Percentiles rank a stretch among this genome's conserved stretches.
Evolutionary conservation across 2,797 vertebrate species (phyloP).

Genomic region (Liasis olivaceus): DNA sequence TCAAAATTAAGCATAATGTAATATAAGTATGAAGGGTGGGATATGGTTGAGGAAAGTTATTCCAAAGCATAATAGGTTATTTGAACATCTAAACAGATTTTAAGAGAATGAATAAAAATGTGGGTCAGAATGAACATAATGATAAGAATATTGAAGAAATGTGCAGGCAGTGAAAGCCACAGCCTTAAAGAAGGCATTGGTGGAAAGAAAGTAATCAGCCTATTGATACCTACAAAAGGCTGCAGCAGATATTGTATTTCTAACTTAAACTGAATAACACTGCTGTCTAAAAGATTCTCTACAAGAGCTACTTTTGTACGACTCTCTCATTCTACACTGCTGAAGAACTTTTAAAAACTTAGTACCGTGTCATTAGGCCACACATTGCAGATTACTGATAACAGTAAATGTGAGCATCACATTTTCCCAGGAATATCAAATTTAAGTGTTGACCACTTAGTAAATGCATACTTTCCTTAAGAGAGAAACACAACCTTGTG

Average conservation of each 20-base stretch:
- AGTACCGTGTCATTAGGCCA: not conserved
- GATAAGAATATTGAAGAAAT: not conserved
- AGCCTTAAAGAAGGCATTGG: not conserved
- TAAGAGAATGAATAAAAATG: not conserved
- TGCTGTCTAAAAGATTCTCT: not conserved
- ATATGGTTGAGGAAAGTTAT: not conserved
- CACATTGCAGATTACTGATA: not conserved
- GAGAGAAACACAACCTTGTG: not conserved
- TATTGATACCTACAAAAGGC: not conserved
- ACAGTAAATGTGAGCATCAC: not conserved
- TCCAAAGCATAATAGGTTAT: not conserved
- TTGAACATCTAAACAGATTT: not conserved
- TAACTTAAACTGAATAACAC: not conserved
- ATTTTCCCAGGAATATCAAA: not conserved
- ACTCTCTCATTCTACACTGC: not conserved
- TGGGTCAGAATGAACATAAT: not conserved
- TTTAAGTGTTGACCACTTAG: not conserved
- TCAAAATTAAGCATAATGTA: not conserved
- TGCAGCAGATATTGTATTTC: not conserved
- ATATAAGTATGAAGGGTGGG: not conserved
- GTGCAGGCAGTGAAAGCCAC: not conserved
- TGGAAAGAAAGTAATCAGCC: not conserved
- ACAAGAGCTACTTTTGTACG: not conserved
- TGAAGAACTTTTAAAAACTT: not conserved
- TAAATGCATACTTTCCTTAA: not conserved